phyloP scores from a whole-genome alignment of 2,113 vertebrate genomes.

The Chiloscyllium plagiosum region DNA sequence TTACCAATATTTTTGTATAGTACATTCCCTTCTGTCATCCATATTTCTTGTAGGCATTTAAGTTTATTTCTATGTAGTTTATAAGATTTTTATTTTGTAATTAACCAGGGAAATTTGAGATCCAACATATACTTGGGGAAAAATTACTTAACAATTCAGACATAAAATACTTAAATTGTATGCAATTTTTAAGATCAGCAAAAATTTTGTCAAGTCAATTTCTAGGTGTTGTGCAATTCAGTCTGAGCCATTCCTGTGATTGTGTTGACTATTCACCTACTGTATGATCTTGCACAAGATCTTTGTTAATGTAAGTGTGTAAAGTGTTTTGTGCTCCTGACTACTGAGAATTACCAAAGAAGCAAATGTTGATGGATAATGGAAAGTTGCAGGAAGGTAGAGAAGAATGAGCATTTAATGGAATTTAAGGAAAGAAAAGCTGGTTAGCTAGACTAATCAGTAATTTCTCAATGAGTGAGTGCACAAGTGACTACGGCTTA shows the following conservation, averaged over 20 bases:
- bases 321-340: slow-evolving; percentile 40
- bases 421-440: neutral
- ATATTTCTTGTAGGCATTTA: slow-evolving; percentile 42
- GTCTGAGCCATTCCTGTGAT: slow-evolving; percentile 44
- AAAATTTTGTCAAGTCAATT: neutral
- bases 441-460: neutral
- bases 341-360: slow-evolving; percentile 33
- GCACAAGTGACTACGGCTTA: neutral
- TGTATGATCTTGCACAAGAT: slow-evolving; percentile 56
- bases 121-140: slow-evolving; percentile 34
- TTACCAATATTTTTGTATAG: slow-evolving; percentile 50
- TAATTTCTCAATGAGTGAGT: neutral
- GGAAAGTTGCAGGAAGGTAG: slow-evolving; percentile 46
- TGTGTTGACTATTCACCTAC: slow-evolving; percentile 49
- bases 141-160: neutral
- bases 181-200: neutral
- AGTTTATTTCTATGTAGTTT: slow-evolving; percentile 43
- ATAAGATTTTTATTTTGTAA: slow-evolving; percentile 39
- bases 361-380: slow-evolving; percentile 39
- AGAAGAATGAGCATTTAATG: slow-evolving; percentile 41
- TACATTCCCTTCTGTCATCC: slow-evolving; percentile 56
- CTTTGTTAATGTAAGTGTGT: slow-evolving; percentile 46
- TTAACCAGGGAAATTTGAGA: slow-evolving; percentile 45
- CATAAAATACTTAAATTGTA: slow-evolving; percentile 20
- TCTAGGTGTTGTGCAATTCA: neutral